Conservation (phyloP, 2,797 vertebrate species). For the Crotalus adamanteus region DNA sequence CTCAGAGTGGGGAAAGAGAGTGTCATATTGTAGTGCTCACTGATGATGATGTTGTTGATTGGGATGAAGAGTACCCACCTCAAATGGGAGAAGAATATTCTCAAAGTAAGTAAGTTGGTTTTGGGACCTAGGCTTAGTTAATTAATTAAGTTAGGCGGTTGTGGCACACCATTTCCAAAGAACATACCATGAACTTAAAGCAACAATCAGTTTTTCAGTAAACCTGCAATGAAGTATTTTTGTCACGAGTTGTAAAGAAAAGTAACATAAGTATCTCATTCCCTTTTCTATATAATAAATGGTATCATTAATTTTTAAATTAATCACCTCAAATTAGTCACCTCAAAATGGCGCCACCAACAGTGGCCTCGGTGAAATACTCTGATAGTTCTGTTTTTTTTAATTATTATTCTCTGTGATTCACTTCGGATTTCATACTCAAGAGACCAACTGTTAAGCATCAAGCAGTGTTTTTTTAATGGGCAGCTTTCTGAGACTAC, state of each 20-base stretch:
- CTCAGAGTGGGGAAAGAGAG: slow-evolving; percentile 94
- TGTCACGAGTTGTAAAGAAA: background rate
- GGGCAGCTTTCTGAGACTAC: too few species aligned
- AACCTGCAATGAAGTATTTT: background rate
- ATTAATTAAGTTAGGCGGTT: background rate
- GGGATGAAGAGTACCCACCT: slow-evolving; percentile 98
- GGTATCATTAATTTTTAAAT: too few species aligned
- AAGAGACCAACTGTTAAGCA: too few species aligned
- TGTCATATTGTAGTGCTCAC: slow-evolving; percentile 98
- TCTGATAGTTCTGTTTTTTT: too few species aligned
- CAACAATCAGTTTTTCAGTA: background rate
- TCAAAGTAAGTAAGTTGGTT: slow-evolving; percentile 81
- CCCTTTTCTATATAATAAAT: background rate
- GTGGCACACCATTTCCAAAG: background rate
- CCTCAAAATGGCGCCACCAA: too few species aligned
- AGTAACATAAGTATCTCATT: background rate
- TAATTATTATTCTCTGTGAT: too few species aligned
- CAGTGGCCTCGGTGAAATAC: too few species aligned
- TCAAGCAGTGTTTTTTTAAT: too few species aligned
- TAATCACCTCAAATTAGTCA: too few species aligned
- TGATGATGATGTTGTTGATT: slow-evolving; percentile 97
- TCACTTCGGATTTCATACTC: too few species aligned
- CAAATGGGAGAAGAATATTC: slow-evolving; percentile 99
- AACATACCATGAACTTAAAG: background rate
- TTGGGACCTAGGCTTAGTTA: background rate